A percentile compares a stretch with the other conserved stretches of the same genome.
phyloP scores from a whole-genome alignment of 64 coral and sea anemone genomes.

The Porites lutea region DNA sequence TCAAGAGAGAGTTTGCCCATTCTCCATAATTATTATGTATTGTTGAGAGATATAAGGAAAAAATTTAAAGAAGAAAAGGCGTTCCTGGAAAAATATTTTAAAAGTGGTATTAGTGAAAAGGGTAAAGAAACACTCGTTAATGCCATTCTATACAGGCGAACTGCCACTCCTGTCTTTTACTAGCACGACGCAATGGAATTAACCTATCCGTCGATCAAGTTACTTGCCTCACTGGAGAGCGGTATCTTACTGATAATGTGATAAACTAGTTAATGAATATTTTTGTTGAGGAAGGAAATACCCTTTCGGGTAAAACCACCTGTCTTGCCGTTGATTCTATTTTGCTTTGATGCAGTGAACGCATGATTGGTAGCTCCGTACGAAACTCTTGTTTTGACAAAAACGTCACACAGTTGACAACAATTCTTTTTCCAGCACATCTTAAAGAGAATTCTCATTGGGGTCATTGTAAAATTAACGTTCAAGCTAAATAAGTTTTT shows the following conservation, averaged over 20 bases:
- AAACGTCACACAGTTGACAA: no score
- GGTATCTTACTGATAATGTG: neutral
- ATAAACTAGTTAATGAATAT: neutral
- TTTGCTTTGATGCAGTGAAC: no score
- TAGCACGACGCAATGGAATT: neutral
- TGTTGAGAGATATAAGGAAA: neutral
- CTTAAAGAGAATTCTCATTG: no score
- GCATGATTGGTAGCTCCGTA: no score
- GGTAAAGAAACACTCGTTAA: neutral
- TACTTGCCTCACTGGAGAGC: neutral
- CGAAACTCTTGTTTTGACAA: no score
- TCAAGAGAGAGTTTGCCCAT: neutral
- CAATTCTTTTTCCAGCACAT: no score
- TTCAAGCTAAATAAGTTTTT: no score
- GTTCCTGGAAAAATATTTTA: neutral
- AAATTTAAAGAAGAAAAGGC: neutral
- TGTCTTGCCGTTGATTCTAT: neutral
- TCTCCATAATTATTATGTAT: conserved; percentile 16
- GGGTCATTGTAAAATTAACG: no score
- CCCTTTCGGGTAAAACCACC: neutral
- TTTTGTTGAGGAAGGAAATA: neutral
- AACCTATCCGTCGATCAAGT: neutral
- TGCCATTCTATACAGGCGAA: neutral
- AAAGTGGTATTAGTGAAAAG: neutral
- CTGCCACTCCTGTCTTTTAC: neutral